Conservation (phyloP, 2,888 invertebrate species). For the Netelia melanura region DNA sequence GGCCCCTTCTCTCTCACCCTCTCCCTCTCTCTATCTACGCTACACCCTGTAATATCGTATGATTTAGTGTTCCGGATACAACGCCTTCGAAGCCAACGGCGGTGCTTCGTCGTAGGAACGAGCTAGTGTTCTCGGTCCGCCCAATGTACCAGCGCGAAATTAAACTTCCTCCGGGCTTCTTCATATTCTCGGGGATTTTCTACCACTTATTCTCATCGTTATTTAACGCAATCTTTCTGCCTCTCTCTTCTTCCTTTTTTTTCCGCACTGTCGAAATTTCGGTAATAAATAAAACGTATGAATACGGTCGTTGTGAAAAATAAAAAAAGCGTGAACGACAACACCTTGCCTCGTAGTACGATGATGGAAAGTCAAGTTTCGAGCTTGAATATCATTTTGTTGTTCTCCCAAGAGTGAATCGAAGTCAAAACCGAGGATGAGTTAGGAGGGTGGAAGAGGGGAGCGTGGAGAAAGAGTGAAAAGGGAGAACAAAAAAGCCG, state of each 20-base stretch:
- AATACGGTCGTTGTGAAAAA: no score
- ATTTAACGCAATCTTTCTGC: constrained; percentile 23
- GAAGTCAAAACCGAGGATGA: background rate
- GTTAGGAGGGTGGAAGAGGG: constrained; percentile 11
- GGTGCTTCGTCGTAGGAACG: constrained; percentile 62
- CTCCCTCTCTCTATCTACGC: constrained; percentile 37
- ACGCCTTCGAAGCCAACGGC: constrained; percentile 78
- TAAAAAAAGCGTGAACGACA: no score
- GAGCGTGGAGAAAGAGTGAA: constrained; percentile 42
- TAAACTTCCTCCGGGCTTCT: constrained; percentile 77
- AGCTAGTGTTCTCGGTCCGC: constrained; percentile 62
- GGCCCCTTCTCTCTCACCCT: constrained; percentile 54
- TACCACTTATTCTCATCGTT: constrained; percentile 14
- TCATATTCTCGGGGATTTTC: constrained; percentile 35
- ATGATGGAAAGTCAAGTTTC: constrained; percentile 1
- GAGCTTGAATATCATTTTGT: background rate
- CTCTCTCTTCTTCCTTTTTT: background rate
- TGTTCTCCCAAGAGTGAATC: background rate
- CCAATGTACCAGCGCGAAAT: constrained; percentile 76
- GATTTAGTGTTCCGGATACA: constrained; percentile 82
- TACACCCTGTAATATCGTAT: constrained; percentile 82
- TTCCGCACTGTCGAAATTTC: no score
- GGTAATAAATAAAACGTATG: no score
- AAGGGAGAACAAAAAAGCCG: constrained; percentile 57
- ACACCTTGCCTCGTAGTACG: constrained; percentile 17